Evolutionary conservation across 2,797 vertebrate genomes (phyloP), one percentile per base, ranked within the genome.

Genomic region (Steatocranus sp.): DNA sequence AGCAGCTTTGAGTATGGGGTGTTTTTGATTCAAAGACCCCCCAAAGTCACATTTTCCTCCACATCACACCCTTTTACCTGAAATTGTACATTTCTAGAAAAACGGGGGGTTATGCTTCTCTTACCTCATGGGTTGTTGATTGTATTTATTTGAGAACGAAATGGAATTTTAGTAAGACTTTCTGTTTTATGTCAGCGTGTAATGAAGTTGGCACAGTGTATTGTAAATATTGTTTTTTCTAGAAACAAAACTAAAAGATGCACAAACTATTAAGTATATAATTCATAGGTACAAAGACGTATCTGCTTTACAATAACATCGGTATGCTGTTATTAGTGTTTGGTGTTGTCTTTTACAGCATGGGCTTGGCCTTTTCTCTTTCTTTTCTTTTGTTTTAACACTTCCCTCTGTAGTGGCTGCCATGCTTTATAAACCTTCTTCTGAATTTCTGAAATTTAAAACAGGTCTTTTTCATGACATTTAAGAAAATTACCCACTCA

Each of bases 1-100:
- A 88, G 84, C 85, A 78, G 78, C 80, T 91, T 83, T 92, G 83
- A 79, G 80, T 86, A 90, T 89, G 87, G 88, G 46, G 18, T 95
- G 91, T 87, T 89, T 92, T 93, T 89, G 78, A 80, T 82, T 89
- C 81, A 87, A 61, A 94, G 91, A 94, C 91, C 93, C 90, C 85
- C 84, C 79, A 18, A 3, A 83, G 81, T 94, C 89, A 92, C 27
- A 92, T 83, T 92, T 94, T 93, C 93, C 91, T 75, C 85, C 88
- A 86, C 89, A 89, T 90, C 86, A 90, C 43, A 87, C 61, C n/a
- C 53, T 66, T 80, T 92, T 77, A 89, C 83, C 53, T 87, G 79
- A 93, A 90, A 88, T 17, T 30, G 23, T 49, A 36, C 82, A 34
- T 25, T 89, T 92, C 83, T 61, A 36, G 70, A 58, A 56, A 87